Evolutionary conservation across 2,888 invertebrate genomes (phyloP).

Genomic region (Cyrtodaria siliqua): DNA sequence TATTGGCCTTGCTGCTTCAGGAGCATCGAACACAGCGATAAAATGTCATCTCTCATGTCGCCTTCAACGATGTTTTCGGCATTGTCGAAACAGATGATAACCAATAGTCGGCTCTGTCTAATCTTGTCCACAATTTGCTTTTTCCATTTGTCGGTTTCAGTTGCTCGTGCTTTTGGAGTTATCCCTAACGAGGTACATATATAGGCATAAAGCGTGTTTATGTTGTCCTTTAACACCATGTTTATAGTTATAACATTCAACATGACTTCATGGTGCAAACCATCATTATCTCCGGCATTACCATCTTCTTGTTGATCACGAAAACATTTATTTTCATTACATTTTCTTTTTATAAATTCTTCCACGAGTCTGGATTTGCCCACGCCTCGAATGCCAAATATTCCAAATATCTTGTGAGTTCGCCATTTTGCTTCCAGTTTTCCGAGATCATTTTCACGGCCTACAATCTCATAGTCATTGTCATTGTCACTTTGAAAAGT

Average conservation of each 20-base stretch:
- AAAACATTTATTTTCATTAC: not conserved
- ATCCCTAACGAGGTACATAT: slow-evolving; percentile 5
- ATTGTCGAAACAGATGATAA: slow-evolving; percentile 21
- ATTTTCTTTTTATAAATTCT: slow-evolving; percentile 5
- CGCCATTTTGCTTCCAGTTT: slow-evolving; percentile 4
- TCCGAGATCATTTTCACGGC: slow-evolving; percentile 11
- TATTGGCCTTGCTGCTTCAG: slow-evolving; percentile 16
- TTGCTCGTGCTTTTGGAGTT: not conserved
- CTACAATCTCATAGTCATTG: slow-evolving; percentile 4
- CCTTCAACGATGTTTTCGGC: slow-evolving; percentile 26
- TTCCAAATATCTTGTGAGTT: slow-evolving; percentile 2
- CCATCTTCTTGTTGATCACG: too few species aligned
- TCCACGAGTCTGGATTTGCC: slow-evolving; percentile 22
- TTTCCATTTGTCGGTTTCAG: slow-evolving; percentile 5
- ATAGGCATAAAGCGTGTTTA: slow-evolving; percentile 1
- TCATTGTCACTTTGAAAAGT: not conserved
- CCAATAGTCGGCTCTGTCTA: too few species aligned
- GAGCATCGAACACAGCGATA: slow-evolving; percentile 1
- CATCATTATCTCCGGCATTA: too few species aligned
- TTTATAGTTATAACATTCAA: not conserved
- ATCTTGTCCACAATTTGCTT: slow-evolving; percentile 3
- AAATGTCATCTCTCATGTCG: slow-evolving; percentile 10
- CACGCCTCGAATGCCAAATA: slow-evolving; percentile 21
- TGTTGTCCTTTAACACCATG: slow-evolving; percentile 4
- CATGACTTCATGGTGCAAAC: too few species aligned